Percentiles rank a stretch among this genome's conserved stretches.
These are phyloP conservation scores for Halichoerus grypus DNA, from an alignment of 2,113 vertebrate species.

Conservation along the genomic window DNA sequence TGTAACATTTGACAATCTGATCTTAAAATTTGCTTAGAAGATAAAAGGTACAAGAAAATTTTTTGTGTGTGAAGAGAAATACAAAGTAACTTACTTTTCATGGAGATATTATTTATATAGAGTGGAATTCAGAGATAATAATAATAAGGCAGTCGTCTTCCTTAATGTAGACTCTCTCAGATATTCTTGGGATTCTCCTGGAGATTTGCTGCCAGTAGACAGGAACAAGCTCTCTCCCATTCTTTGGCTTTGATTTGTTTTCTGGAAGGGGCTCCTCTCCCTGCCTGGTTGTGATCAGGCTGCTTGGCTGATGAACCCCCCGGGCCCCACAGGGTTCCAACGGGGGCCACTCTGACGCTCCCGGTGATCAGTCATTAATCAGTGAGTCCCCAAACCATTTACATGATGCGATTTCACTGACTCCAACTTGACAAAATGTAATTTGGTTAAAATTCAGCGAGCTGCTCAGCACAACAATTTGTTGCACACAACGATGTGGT, in stretches of 20 bases:
- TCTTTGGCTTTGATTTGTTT: background rate
- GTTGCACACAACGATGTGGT: constrained; percentile 54
- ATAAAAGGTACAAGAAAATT: background rate
- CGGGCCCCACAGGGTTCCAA: background rate
- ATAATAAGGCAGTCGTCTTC: background rate
- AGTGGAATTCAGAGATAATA: background rate
- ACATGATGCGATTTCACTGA: background rate
- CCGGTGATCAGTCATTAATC: background rate
- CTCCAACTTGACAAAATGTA: constrained; percentile 52
- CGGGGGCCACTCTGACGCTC: background rate
- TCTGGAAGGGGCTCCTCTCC: background rate
- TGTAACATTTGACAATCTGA: background rate
- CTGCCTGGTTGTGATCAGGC: rapidly evolving
- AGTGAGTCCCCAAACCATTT: background rate
- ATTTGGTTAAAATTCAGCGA: constrained; percentile 69
- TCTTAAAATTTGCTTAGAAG: background rate
- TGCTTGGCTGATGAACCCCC: background rate
- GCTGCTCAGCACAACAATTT: constrained; percentile 42
- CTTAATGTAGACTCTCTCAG: background rate
- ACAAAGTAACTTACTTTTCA: background rate
- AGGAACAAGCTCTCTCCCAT: background rate
- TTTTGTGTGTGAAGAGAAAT: background rate
- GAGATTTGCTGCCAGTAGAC: background rate
- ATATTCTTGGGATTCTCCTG: background rate
- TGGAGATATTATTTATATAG: background rate